phyloP scores from a whole-genome alignment of 2,888 invertebrate genomes.

The Dusona sp. region DNA sequence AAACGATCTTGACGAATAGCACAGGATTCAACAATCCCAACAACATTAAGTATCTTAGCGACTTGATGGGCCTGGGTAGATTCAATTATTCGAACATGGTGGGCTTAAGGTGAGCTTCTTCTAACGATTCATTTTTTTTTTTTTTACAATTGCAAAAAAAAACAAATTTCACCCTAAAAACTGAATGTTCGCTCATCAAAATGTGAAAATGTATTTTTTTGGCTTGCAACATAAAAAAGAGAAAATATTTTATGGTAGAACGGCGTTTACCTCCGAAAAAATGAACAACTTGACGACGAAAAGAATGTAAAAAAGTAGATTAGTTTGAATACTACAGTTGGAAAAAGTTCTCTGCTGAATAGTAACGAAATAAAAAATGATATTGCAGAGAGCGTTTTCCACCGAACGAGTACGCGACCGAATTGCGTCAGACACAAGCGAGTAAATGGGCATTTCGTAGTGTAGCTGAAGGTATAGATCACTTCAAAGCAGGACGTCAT shows the following conservation, averaged over 20 bases:
- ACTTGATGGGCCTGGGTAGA: conserved; percentile 90
- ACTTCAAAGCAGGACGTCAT: conserved; percentile 96
- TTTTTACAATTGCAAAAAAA: too few relatives aligned
- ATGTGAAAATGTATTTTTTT: too few relatives aligned
- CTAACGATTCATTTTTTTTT: not conserved
- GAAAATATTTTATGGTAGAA: too few relatives aligned
- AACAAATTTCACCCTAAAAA: too few relatives aligned
- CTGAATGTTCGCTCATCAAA: too few relatives aligned
- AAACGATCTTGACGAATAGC: conserved; percentile 92
- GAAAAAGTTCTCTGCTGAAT: too few relatives aligned
- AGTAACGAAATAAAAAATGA: not conserved
- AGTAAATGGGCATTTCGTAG: conserved; percentile 96
- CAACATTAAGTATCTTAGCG: conserved; percentile 93
- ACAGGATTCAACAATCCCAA: conserved; percentile 96
- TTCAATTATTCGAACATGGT: conserved; percentile 90
- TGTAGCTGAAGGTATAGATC: conserved; percentile 97
- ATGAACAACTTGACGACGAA: too few relatives aligned
- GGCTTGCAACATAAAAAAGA: too few relatives aligned
- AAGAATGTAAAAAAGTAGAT: too few relatives aligned
- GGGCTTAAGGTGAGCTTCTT: conserved; percentile 88
- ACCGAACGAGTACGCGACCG: conserved; percentile 92
- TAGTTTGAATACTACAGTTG: too few relatives aligned
- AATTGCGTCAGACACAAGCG: conserved; percentile 95
- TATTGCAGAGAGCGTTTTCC: conserved; percentile 90
- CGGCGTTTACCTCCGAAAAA: too few relatives aligned